Percentiles rank a stretch among this genome's conserved stretches.
Evolutionary conservation across 2,113 vertebrate genomes (phyloP).

Genomic region (Chaenogobius annularis): DNA sequence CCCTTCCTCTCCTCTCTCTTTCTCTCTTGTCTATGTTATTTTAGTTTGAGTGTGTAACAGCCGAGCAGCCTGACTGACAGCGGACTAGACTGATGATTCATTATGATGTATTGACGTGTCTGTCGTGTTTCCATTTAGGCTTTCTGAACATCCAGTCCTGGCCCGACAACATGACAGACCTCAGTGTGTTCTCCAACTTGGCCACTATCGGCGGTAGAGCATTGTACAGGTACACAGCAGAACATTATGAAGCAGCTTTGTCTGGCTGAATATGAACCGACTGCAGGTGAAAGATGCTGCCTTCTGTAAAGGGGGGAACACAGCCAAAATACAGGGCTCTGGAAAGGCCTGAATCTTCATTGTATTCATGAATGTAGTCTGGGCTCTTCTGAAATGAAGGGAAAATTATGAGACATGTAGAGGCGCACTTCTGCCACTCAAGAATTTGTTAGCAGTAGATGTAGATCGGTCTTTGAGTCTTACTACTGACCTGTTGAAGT

Average conservation of each 20-base stretch:
- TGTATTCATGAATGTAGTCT: not conserved
- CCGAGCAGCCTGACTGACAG: slow-evolving; percentile 27
- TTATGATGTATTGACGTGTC: slow-evolving; percentile 41
- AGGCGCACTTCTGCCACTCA: too few species aligned
- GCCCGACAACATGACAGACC: slow-evolving; percentile 97
- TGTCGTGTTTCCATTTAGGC: slow-evolving; percentile 73
- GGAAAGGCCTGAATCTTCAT: not conserved
- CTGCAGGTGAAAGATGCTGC: not conserved
- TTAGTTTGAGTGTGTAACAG: slow-evolving; percentile 31
- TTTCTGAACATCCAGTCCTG: slow-evolving; percentile 97
- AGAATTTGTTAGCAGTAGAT: too few species aligned
- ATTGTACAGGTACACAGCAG: slow-evolving; percentile 88
- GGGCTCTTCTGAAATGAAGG: not conserved
- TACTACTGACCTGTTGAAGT: too few species aligned
- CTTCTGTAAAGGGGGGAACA: not conserved
- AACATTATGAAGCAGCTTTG: slow-evolving; percentile 72
- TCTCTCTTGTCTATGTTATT: slow-evolving; percentile 24
- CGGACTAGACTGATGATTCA: slow-evolving; percentile 29
- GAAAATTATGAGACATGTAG: not conserved
- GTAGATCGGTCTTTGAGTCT: too few species aligned
- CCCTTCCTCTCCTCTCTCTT: not conserved
- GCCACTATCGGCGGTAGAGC: slow-evolving; percentile 93
- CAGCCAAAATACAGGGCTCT: not conserved
- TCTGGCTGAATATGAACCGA: not conserved
- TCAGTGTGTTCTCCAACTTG: slow-evolving; percentile 95